Percentiles rank a stretch among this genome's conserved stretches.
phyloP scores from a whole-genome alignment of 2,888 invertebrate genomes.

The Seira ritae region DNA sequence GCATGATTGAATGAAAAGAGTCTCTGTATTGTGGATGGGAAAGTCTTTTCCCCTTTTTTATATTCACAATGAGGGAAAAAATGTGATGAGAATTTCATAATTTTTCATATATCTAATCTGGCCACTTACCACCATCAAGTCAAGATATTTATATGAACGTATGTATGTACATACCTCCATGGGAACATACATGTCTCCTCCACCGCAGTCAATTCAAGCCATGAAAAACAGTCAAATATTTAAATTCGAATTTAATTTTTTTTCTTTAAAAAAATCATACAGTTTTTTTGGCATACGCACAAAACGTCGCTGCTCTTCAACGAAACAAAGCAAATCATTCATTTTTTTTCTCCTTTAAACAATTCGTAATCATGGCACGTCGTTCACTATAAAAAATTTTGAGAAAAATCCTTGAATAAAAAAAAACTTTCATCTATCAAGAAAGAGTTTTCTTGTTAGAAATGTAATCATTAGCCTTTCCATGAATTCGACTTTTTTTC shows the following conservation, averaged over 20 bases:
- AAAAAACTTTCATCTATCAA: slow-evolving; percentile 21
- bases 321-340: slow-evolving; percentile 8
- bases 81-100: slow-evolving; percentile 39
- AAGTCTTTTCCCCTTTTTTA: neutral
- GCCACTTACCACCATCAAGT: slow-evolving; percentile 22
- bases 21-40: slow-evolving; percentile 21
- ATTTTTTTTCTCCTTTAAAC: neutral
- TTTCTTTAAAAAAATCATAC: neutral
- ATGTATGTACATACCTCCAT: too few relatives aligned
- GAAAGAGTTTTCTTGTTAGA: neutral
- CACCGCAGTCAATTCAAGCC: neutral
- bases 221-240: slow-evolving; percentile 30
- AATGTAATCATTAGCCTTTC: slow-evolving; percentile 59
- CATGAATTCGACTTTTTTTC: neutral
- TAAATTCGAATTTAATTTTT: slow-evolving; percentile 26
- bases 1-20: slow-evolving; percentile 58
- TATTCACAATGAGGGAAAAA: slow-evolving; percentile 9
- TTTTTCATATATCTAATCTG: slow-evolving; percentile 20
- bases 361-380: slow-evolving; percentile 53
- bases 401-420: slow-evolving; percentile 5
- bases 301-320: neutral
- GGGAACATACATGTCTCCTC: too few relatives aligned
- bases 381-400: slow-evolving; percentile 31
- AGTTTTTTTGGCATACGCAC: slow-evolving; percentile 11
- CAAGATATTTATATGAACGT: too few relatives aligned